phyloP scores from a whole-genome alignment of 2,888 invertebrate genomes.

The Teleiodes luculella region DNA sequence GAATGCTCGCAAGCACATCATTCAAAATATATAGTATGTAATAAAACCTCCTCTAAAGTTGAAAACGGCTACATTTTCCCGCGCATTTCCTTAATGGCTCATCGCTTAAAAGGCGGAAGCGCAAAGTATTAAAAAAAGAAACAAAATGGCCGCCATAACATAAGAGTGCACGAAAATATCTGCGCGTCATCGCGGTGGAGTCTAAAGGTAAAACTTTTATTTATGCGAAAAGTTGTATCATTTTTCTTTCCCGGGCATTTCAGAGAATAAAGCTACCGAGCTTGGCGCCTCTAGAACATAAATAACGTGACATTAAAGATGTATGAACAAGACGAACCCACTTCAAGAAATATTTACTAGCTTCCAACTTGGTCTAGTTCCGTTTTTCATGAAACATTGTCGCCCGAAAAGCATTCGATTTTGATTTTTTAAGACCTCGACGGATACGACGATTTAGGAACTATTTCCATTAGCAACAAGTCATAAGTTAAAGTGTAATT shows the following conservation, averaged over 20 bases:
- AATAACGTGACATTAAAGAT: conserved; percentile 57
- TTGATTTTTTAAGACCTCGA: too few species aligned
- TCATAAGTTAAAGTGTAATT: too few species aligned
- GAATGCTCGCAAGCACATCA: background rate
- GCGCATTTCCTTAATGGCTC: conserved; percentile 26
- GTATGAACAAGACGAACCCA: conserved; percentile 46
- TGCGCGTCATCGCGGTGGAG: conserved; percentile 51
- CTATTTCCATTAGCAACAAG: too few species aligned
- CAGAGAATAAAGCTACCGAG: conserved; percentile 41
- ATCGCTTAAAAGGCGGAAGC: conserved; percentile 24
- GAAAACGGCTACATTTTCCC: conserved; percentile 23
- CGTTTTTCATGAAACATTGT: conserved; percentile 6
- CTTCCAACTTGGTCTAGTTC: conserved; percentile 18
- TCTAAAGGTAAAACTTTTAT: conserved; percentile 59
- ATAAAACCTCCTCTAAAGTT: conserved; percentile 25
- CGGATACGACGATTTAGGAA: too few species aligned
- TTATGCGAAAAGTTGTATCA: conserved; percentile 72
- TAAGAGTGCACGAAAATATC: conserved; percentile 49
- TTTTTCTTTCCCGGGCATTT: conserved; percentile 59
- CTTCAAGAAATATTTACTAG: conserved; percentile 50
- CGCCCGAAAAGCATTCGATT: background rate
- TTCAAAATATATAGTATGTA: conserved; percentile 19
- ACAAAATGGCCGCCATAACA: conserved; percentile 38
- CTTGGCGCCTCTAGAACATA: conserved; percentile 43
- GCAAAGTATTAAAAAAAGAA: conserved; percentile 22